Conservation (phyloP, 2,797 vertebrate species). For the Leuciscus waleckii region DNA sequence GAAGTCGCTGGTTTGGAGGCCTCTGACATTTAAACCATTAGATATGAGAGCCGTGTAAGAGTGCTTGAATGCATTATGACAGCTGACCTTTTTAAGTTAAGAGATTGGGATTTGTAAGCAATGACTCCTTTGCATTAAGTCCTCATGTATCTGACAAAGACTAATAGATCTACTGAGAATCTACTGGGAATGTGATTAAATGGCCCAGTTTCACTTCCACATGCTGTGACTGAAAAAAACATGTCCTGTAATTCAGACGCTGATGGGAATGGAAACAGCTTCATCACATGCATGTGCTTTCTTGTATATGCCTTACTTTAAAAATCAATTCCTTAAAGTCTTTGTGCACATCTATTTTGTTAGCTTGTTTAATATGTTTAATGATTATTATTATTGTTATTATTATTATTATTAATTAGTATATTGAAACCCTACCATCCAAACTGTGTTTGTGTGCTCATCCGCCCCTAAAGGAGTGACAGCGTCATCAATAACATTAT, state of each 20-base stretch:
- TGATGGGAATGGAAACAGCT: background rate
- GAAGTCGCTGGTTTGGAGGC: conserved; percentile 4
- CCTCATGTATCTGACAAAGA: conserved; percentile 63
- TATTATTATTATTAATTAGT: background rate
- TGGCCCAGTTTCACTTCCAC: background rate
- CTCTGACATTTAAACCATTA: conserved; percentile 64
- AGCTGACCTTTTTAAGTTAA: conserved; percentile 71
- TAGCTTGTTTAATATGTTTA: conserved; percentile 13
- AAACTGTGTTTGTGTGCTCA: background rate
- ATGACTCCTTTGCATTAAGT: conserved; percentile 69
- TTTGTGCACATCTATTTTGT: background rate
- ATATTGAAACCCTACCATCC: background rate
- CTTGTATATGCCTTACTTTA: background rate
- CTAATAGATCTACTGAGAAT: conserved; percentile 46
- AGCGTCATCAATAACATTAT: background rate
- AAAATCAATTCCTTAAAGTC: background rate
- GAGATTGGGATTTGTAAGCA: conserved; percentile 62
- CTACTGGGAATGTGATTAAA: conserved; percentile 23
- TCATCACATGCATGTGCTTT: background rate
- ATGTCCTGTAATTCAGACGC: background rate
- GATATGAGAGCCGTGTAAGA: conserved; percentile 56
- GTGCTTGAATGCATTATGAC: conserved; percentile 64
- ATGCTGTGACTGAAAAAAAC: background rate
- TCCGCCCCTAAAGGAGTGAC: background rate
- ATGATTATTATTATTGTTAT: background rate